phyloP scores from a whole-genome alignment of 2,797 vertebrate species.

The Xerus rutilus region DNA sequence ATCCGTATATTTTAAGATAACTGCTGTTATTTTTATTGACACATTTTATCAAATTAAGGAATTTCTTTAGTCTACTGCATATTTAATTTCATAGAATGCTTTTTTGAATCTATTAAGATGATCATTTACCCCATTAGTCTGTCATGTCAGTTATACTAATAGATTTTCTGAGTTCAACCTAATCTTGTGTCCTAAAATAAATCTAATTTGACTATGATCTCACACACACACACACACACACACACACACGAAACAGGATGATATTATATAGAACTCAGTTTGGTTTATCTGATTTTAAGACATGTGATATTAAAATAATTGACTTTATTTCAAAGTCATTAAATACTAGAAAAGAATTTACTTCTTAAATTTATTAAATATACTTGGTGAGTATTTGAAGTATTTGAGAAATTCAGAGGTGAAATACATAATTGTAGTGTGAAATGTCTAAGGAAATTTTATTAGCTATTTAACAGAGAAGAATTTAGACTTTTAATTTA shows the following conservation, averaged over 20 bases:
- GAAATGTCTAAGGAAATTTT: slow-evolving; percentile 18
- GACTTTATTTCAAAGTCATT: slow-evolving; percentile 43
- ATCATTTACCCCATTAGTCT: neutral
- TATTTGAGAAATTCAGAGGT: neutral
- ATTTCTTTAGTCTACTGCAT: neutral
- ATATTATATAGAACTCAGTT: neutral
- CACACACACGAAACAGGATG: too few relatives aligned
- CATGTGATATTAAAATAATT: slow-evolving; percentile 11
- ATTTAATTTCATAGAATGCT: neutral
- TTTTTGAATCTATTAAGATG: slow-evolving; percentile 24
- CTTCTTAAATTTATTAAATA: slow-evolving; percentile 26
- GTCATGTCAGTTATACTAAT: neutral
- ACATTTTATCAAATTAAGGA: neutral
- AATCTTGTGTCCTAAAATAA: neutral
- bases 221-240: too few relatives aligned
- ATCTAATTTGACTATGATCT: neutral
- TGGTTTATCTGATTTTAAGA: slow-evolving; percentile 27
- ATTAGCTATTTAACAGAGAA: neutral
- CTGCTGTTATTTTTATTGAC: neutral
- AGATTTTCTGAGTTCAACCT: slow-evolving; percentile 37
- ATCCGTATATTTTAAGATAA: neutral
- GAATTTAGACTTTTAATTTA: slow-evolving; percentile 3
- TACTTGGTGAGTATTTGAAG: slow-evolving; percentile 1
- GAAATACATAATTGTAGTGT: neutral
- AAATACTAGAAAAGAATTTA: neutral